Conservation (phyloP, 2,888 invertebrate genomes). For the Watsonalla binaria region DNA sequence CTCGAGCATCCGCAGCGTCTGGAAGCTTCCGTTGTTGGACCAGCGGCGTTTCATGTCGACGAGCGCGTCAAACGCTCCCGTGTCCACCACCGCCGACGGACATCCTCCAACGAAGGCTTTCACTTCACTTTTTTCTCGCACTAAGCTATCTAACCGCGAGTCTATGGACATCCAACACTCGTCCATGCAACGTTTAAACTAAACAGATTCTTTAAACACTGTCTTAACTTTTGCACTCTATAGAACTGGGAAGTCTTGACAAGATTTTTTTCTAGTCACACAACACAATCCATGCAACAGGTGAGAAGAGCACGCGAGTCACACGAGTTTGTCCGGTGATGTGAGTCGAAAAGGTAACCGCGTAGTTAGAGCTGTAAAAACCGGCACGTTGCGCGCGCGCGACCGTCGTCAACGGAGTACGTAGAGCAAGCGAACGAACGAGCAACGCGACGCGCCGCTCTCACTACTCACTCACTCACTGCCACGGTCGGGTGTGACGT, state of each 20-base stretch:
- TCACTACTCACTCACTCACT: conserved; percentile 73
- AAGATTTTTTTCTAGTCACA: conserved; percentile 41
- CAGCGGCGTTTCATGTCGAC: conserved; percentile 87
- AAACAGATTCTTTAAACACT: conserved; percentile 58
- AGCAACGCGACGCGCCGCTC: conserved; percentile 62
- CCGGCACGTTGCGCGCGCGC: conserved; percentile 68
- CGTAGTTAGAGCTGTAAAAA: conserved; percentile 46
- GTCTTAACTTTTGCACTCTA: conserved; percentile 43
- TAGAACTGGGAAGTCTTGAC: conserved; percentile 30
- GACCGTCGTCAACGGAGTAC: conserved; percentile 73
- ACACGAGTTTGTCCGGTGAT: conserved; percentile 48
- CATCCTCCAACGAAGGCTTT: conserved; percentile 69
- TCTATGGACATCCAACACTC: conserved; percentile 62
- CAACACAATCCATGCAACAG: conserved; percentile 65
- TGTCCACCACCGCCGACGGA: conserved; percentile 57
- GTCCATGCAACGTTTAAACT: conserved; percentile 52
- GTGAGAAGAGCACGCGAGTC: conserved; percentile 52
- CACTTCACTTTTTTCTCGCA: conserved; percentile 74
- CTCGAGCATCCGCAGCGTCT: conserved; percentile 81
- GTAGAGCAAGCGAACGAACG: conserved; percentile 67
- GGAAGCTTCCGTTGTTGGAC: conserved; percentile 86
- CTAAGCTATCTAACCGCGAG: conserved; percentile 66
- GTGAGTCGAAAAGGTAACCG: conserved; percentile 49
- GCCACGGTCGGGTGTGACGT: conserved; percentile 78
- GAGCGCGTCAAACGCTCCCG: conserved; percentile 68